A percentile compares a stretch with the other conserved stretches of the same genome.
Evolutionary conservation across 2,113 vertebrate genomes (phyloP).

Genomic region (Gorsachius goisagi): DNA sequence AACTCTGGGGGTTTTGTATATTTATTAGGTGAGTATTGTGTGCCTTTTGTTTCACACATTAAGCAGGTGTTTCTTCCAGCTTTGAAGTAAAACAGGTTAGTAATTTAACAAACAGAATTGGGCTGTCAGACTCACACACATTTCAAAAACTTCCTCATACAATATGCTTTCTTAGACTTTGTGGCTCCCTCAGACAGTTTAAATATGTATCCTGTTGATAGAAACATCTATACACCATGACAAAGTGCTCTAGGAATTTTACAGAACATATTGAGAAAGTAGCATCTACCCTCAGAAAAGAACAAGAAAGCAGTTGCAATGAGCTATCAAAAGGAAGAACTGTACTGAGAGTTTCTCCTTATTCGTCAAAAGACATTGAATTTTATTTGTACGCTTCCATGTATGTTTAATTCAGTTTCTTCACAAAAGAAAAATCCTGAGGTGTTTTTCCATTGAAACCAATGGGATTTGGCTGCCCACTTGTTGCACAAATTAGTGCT

Average conservation of each 20-base stretch:
- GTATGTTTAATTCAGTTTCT: background rate
- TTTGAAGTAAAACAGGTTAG: background rate
- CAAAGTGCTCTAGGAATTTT: background rate
- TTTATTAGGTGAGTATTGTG: background rate
- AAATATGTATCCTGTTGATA: background rate
- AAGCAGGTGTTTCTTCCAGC: background rate
- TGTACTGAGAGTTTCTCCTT: background rate
- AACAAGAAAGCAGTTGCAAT: background rate
- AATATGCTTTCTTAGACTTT: background rate
- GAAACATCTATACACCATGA: background rate
- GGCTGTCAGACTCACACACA: background rate
- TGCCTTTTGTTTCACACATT: background rate
- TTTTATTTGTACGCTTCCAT: background rate
- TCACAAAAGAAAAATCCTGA: background rate
- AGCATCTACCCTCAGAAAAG: background rate
- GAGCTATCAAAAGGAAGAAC: background rate
- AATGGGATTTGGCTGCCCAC: background rate
- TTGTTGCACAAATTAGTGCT: background rate
- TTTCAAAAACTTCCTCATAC: background rate
- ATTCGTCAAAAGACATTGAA: background rate
- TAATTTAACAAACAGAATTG: background rate
- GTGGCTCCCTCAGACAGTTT: background rate
- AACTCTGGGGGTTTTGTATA: fast-evolving
- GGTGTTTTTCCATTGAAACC: background rate
- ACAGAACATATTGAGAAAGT: background rate